Evolutionary conservation across 2,797 vertebrate species (phyloP), one percentile per base, ranked within the genome.

Genomic region (Coendou prehensilis): DNA sequence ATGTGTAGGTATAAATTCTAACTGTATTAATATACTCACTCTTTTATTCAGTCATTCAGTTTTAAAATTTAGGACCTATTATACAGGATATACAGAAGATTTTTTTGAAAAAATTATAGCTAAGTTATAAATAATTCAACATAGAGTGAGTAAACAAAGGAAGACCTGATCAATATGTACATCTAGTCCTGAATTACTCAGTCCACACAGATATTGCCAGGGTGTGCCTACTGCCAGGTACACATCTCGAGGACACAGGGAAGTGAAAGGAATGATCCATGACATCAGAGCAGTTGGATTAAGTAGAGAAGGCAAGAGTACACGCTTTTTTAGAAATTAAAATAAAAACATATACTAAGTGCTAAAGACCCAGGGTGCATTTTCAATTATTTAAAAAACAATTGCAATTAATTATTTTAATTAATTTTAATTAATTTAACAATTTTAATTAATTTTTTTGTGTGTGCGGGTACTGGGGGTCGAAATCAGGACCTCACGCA

Each of bases 41-140:
- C 63, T 69, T n/a, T 82, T 61, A 64, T 61, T 54, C 57, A 87
- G 28, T 83, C 50, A 59, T 41, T 90, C 47, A 87, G 23, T 79
- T 82, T 93, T 50, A 83, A 93, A 86, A 87, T 69, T 76, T 33
- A 78, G 59, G 9, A n/a, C 56, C 22, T 79, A 52, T 22, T 75
- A 23, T 23, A 82, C 1, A 59, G 87, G 22, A 82, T 54, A 87
- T 9, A 59, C 26, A 83, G 69, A 47, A 23, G 13, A 28, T 41
- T 81, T 47, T 88, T 80, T 52, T 57, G 6, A 64, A 18, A 89
- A 93, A 85, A 78, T 45, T 82, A 23, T 15, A 75, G 67, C 59
- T 26, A 61, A 57, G 23, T 78, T 86, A 47, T n/a, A 82, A 87
- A 30, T 47, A n/a, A 75, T 67, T 93, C 20, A 69, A 50, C 37